A percentile compares a stretch with the other conserved stretches of the same genome.
These are phyloP conservation scores for Ricordea florida DNA, from an alignment of 92 coral and sea anemone species.

Conservation along the genomic window DNA sequence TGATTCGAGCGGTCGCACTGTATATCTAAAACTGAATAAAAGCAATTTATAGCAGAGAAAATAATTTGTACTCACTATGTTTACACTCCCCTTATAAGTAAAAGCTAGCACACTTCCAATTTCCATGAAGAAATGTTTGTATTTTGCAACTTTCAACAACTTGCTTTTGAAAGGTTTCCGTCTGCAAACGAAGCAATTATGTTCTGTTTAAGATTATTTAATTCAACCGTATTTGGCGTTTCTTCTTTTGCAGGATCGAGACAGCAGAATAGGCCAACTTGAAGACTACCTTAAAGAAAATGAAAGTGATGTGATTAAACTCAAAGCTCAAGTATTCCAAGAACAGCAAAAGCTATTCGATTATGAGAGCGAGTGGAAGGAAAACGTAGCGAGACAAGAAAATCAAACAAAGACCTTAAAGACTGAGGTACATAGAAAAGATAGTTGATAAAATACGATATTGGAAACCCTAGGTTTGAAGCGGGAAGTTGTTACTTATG, in stretches of 20 bases:
- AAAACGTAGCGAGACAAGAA: conserved; percentile 66
- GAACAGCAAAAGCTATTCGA: conserved; percentile 80
- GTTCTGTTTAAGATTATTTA: neutral
- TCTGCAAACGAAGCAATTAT: too few species aligned
- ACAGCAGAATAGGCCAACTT: conserved; percentile 62
- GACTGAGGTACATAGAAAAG: conserved; percentile 57
- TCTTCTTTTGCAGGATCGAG: conserved; percentile 63
- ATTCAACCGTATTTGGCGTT: neutral
- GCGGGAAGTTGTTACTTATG: neutral
- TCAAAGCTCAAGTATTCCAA: conserved; percentile 72
- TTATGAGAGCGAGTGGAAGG: conserved; percentile 69
- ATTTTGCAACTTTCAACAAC: too few species aligned
- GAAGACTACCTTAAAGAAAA: conserved; percentile 64
- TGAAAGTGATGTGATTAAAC: conserved; percentile 65
- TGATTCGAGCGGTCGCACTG: too few species aligned
- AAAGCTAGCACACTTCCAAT: too few species aligned
- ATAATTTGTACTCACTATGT: too few species aligned
- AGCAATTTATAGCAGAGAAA: too few species aligned
- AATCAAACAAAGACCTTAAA: conserved; percentile 44
- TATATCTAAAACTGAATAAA: too few species aligned
- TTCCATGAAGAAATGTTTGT: too few species aligned
- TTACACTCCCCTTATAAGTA: too few species aligned
- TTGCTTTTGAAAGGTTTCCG: too few species aligned
- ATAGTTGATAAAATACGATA: neutral
- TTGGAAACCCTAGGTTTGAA: neutral